phyloP scores from a whole-genome alignment of 2,113 vertebrate species.

The Limnothrissa miodon region DNA sequence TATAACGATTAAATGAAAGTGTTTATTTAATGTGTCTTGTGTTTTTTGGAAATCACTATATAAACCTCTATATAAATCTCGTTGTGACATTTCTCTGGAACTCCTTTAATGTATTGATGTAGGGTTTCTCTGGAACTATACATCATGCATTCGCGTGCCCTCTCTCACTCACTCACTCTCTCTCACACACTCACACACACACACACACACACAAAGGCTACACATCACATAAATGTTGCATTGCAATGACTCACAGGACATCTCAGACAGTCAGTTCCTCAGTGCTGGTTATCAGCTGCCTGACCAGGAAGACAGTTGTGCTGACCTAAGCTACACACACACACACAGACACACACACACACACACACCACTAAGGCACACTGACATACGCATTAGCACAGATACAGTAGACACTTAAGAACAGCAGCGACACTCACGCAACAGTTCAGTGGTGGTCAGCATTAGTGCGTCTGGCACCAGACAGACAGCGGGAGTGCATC shows the following conservation, averaged over 20 bases:
- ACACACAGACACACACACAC: background rate
- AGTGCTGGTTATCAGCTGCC: background rate
- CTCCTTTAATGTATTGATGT: background rate
- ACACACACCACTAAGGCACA: background rate
- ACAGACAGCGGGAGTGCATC: background rate
- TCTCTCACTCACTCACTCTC: background rate
- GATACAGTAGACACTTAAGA: background rate
- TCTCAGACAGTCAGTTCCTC: constrained; percentile 2
- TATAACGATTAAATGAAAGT: background rate
- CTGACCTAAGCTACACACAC: background rate
- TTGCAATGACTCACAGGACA: background rate
- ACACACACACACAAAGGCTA: background rate
- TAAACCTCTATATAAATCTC: too few relatives aligned
- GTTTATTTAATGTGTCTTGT: too few relatives aligned
- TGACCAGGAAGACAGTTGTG: background rate
- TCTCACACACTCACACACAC: background rate
- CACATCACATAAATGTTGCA: too few relatives aligned
- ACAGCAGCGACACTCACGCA: background rate
- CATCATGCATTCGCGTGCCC: too few relatives aligned
- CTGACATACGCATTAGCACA: background rate
- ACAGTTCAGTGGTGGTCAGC: background rate
- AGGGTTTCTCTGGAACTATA: too few relatives aligned
- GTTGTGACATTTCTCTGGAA: too few relatives aligned
- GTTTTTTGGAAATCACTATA: too few relatives aligned
- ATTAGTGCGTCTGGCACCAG: background rate